Evolutionary conservation across 2,113 vertebrate species (phyloP).

Genomic region (Hippocampus mohnikei): DNA sequence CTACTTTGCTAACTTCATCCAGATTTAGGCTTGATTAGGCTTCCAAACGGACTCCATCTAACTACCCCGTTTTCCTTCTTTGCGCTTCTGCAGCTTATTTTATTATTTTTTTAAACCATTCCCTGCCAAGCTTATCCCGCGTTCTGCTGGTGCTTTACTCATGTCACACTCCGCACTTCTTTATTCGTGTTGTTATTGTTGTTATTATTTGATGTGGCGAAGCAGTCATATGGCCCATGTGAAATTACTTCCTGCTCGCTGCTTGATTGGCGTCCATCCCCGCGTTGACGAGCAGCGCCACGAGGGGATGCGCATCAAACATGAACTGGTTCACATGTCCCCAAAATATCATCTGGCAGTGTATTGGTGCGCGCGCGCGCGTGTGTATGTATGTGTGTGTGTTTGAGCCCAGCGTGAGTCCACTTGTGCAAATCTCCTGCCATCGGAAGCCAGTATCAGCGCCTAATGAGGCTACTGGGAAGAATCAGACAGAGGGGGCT

Average conservation of each 20-base stretch:
- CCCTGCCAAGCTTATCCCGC: neutral
- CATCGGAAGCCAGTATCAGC: conserved; percentile 7
- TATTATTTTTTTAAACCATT: too few relatives aligned
- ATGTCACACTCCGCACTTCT: neutral
- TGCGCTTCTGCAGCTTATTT: neutral
- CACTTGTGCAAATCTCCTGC: conserved; percentile 31
- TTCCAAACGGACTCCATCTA: too few relatives aligned
- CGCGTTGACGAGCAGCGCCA: conserved; percentile 40
- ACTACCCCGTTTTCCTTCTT: neutral
- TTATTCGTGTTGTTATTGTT: neutral
- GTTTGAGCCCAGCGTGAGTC: conserved; percentile 33
- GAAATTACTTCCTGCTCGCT: conserved; percentile 25
- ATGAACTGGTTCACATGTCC: conserved; percentile 30
- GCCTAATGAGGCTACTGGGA: conserved; percentile 14
- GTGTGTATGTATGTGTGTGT: neutral
- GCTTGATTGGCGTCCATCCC: conserved; percentile 53
- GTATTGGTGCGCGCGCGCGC: too few relatives aligned
- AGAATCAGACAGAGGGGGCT: conserved; percentile 12
- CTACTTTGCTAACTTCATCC: too few relatives aligned
- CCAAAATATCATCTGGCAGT: conserved; percentile 2
- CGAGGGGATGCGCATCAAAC: conserved; percentile 48
- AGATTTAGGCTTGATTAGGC: too few relatives aligned
- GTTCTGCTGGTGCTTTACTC: too few relatives aligned
- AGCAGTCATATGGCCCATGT: conserved; percentile 6
- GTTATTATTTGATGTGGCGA: neutral